These are phyloP conservation scores for Lampris megalopsis DNA, from an alignment of 2,113 vertebrate species.

Conservation along the genomic window DNA sequence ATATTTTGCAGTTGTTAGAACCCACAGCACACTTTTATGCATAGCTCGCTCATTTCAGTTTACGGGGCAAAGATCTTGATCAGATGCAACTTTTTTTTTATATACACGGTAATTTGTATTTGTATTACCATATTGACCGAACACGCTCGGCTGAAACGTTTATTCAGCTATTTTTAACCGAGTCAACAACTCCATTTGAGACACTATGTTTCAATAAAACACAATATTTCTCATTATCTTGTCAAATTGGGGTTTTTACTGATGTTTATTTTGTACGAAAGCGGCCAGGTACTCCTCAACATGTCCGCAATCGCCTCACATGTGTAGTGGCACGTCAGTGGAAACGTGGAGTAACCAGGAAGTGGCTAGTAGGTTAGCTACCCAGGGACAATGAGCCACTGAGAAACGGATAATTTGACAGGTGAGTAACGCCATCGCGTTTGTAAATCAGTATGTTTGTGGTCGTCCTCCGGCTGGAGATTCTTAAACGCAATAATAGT, in stretches of 20 bases:
- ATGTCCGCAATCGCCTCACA: background rate
- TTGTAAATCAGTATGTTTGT: background rate
- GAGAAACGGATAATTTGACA: slow-evolving; percentile 52
- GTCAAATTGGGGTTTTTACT: background rate
- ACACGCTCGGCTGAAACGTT: background rate
- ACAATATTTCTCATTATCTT: slow-evolving; percentile 21
- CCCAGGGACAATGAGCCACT: slow-evolving; percentile 71
- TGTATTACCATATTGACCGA: slow-evolving; percentile 23
- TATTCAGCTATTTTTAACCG: background rate
- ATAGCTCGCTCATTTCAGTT: slow-evolving; percentile 16
- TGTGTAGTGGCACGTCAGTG: slow-evolving; percentile 57
- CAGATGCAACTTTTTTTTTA: slow-evolving; percentile 39
- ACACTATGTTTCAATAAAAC: slow-evolving; percentile 60
- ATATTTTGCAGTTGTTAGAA: background rate
- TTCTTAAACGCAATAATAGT: too few species aligned
- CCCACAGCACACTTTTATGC: slow-evolving; percentile 5
- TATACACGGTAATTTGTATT: slow-evolving; percentile 38
- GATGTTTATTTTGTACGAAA: background rate
- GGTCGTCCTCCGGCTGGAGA: too few species aligned
- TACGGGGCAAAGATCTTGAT: slow-evolving; percentile 6
- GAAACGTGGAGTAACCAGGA: slow-evolving; percentile 62
- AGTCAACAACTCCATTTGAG: slow-evolving; percentile 22
- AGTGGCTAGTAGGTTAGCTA: slow-evolving; percentile 60
- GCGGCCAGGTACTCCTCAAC: too few species aligned
- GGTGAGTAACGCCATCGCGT: slow-evolving; percentile 44